Conservation (phyloP, 2,888 invertebrate genomes). For the Plebejus melissa region DNA sequence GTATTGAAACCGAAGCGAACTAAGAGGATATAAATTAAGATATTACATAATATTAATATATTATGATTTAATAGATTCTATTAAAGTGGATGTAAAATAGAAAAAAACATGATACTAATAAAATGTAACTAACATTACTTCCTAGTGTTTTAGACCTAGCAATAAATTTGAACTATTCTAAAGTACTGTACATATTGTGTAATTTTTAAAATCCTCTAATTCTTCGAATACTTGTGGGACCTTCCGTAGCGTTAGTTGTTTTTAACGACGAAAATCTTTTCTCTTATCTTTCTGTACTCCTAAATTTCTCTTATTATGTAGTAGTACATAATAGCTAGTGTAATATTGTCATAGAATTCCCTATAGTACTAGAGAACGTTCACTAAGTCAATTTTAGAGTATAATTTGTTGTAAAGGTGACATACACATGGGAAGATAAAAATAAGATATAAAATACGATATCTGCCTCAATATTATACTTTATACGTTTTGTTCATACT, state of each 20-base stretch:
- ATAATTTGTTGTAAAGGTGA: constrained; percentile 26
- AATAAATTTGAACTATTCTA: constrained; percentile 28
- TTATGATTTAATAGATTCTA: constrained; percentile 17
- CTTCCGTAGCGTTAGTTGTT: constrained; percentile 27
- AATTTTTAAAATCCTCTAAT: constrained; percentile 41
- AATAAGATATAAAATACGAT: background rate
- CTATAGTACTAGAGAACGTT: constrained; percentile 15
- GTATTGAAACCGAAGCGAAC: background rate
- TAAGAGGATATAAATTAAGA: background rate
- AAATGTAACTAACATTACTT: constrained; percentile 16
- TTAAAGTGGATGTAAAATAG: constrained; percentile 15
- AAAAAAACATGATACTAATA: background rate
- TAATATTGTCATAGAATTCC: constrained; percentile 24
- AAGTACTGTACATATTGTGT: constrained; percentile 26
- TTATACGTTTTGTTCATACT: background rate
- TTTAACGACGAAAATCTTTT: background rate
- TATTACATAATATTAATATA: background rate
- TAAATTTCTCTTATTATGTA: constrained; percentile 15
- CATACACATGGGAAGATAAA: background rate
- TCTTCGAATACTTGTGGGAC: constrained; percentile 28
- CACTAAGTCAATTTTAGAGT: constrained; percentile 27
- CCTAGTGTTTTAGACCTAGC: constrained; percentile 9
- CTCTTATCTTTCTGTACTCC: constrained; percentile 21
- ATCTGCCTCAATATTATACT: background rate
- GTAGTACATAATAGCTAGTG: background rate